Evolutionary conservation across 2,113 vertebrate species (phyloP).

Genomic region (Aegithalos caudatus): DNA sequence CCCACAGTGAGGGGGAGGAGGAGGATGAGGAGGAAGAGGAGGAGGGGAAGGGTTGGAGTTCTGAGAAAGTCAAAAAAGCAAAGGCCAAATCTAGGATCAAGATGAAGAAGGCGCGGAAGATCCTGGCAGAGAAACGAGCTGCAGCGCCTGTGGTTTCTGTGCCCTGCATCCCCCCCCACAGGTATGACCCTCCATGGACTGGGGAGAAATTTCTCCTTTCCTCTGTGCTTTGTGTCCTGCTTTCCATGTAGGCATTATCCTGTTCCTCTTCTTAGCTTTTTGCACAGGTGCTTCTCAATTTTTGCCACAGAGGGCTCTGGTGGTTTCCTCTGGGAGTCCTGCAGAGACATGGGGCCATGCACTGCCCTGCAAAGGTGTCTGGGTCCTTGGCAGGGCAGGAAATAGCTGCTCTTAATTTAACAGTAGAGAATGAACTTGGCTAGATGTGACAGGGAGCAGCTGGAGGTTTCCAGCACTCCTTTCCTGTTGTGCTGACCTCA

Average conservation of each 20-base stretch:
- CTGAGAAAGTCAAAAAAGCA: constrained; percentile 93
- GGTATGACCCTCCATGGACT: constrained; percentile 61
- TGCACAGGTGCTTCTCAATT: background rate
- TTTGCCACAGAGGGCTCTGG: background rate
- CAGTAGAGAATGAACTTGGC: background rate
- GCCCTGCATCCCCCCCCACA: constrained; percentile 96
- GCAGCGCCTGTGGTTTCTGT: constrained; percentile 95
- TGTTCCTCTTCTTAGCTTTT: background rate
- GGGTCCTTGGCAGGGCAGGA: background rate
- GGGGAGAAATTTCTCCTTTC: background rate
- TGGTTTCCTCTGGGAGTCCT: background rate
- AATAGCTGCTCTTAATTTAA: background rate
- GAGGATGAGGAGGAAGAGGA: constrained; percentile 91
- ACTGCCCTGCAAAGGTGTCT: background rate
- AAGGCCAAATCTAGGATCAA: constrained; percentile 97
- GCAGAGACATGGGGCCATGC: background rate
- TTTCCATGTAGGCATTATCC: background rate
- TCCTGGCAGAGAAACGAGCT: constrained; percentile 93
- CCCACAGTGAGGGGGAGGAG: constrained; percentile 93
- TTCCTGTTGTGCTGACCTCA: constrained; percentile 20
- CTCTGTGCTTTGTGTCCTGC: fast-evolving
- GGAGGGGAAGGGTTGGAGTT: constrained; percentile 94
- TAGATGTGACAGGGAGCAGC: background rate
- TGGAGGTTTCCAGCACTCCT: constrained; percentile 1
- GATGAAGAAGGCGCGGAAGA: constrained; percentile 97